These are phyloP conservation scores for Girardia tigrina DNA, from an alignment of 2,888 invertebrate genomes.

Conservation along the genomic window DNA sequence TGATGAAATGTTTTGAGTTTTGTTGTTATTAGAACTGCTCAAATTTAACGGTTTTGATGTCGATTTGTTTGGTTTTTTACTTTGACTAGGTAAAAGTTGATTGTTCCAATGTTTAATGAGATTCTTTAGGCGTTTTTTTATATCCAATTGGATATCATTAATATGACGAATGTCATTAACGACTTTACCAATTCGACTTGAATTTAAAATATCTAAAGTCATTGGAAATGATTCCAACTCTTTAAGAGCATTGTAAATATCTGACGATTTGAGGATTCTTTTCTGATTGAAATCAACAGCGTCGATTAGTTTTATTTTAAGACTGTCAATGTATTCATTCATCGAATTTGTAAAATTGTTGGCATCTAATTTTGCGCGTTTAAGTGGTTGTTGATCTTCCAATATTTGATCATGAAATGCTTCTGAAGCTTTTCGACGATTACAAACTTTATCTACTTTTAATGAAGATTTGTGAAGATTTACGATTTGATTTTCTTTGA, in stretches of 20 bases:
- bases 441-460: no score
- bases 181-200: neutral
- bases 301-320: neutral
- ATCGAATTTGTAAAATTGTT: no score
- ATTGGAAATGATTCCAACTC: neutral
- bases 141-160: neutral
- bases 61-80: conserved; percentile 12
- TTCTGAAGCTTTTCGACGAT: no score
- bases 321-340: conserved; percentile 8
- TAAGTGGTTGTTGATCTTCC: no score
- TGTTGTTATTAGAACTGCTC: neutral
- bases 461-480: no score
- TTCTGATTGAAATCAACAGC: conserved; percentile 2
- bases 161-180: conserved; percentile 3
- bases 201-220: conserved; percentile 10
- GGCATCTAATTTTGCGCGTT: no score
- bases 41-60: neutral
- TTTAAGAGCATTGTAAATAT: neutral
- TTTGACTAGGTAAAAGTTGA: neutral
- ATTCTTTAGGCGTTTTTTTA: neutral
- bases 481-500: no score
- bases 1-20: neutral
- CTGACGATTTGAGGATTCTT: neutral
- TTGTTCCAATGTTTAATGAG: conserved; percentile 1
- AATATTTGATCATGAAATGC: no score